phyloP scores from a whole-genome alignment of 2,888 invertebrate genomes.

The Dinocampus coccinellae region DNA sequence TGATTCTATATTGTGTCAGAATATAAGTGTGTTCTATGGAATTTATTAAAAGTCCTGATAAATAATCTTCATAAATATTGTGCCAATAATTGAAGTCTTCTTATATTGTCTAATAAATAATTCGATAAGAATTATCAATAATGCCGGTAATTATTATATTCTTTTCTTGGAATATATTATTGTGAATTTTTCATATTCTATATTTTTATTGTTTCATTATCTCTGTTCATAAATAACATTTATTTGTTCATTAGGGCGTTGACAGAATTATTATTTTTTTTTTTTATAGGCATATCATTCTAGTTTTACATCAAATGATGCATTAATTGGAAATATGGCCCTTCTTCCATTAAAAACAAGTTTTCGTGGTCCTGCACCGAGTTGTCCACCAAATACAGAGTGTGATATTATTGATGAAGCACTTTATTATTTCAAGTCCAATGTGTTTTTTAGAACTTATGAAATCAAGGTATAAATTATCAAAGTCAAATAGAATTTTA shows the following conservation, averaged over 20 bases:
- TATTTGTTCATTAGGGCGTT: background rate
- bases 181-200: background rate
- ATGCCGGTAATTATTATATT: constrained; percentile 36
- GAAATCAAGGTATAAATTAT: constrained; percentile 99
- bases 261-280: constrained; percentile 23
- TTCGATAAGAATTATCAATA: constrained; percentile 1
- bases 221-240: background rate
- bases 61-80: too few relatives aligned
- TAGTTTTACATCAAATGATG: constrained; percentile 80
- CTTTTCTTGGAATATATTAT: background rate
- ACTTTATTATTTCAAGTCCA: constrained; percentile 96
- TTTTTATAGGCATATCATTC: constrained; percentile 94
- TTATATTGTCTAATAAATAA: background rate
- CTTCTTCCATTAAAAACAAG: constrained; percentile 91
- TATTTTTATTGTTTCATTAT: background rate
- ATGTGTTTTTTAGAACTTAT: constrained; percentile 98
- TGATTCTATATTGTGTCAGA: too few relatives aligned
- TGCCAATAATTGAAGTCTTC: background rate
- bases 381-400: constrained; percentile 72
- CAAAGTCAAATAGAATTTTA: too few relatives aligned
- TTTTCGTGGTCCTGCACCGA: constrained; percentile 92
- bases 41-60: too few relatives aligned
- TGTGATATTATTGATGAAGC: constrained; percentile 98
- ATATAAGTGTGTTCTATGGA: too few relatives aligned
- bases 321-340: constrained; percentile 92